Evolutionary conservation across 2,888 invertebrate genomes (phyloP).

Genomic region (Drosophila tripunctata): DNA sequence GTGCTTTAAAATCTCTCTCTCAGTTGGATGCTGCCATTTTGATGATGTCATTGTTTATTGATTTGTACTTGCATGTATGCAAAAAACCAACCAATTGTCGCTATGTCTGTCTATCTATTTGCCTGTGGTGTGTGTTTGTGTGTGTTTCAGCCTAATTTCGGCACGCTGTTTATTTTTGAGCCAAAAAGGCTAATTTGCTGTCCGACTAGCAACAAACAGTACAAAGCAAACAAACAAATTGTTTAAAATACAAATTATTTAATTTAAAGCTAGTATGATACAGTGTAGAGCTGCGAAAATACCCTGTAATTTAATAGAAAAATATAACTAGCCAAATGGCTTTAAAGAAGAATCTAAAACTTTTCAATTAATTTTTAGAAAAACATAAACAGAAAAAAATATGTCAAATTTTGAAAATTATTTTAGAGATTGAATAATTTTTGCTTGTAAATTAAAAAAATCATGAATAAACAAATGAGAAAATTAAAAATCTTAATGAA

Average conservation of each 20-base stretch:
- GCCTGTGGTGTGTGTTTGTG: background rate
- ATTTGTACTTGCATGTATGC: conserved; percentile 52
- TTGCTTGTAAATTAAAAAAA: too few species aligned
- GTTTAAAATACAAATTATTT: background rate
- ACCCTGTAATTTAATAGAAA: background rate
- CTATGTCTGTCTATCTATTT: background rate
- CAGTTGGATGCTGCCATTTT: conserved; percentile 54
- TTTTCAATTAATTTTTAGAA: too few species aligned
- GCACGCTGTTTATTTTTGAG: conserved; percentile 58
- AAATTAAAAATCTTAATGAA: too few species aligned
- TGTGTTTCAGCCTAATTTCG: conserved; percentile 41
- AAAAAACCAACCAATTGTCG: too few species aligned
- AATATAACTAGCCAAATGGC: too few species aligned
- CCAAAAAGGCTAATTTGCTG: conserved; percentile 57
- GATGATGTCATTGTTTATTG: conserved; percentile 79
- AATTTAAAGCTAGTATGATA: background rate
- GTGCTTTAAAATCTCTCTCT: conserved; percentile 57
- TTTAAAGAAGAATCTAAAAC: too few species aligned
- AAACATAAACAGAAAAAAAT: too few species aligned
- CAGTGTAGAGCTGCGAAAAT: background rate
- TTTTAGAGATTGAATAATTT: too few species aligned
- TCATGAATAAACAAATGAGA: too few species aligned
- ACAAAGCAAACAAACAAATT: background rate
- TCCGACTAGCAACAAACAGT: conserved; percentile 15
- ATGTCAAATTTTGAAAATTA: too few species aligned